Conservation (phyloP, 2,113 vertebrate species). For the Periophthalmodon schlosseri region DNA sequence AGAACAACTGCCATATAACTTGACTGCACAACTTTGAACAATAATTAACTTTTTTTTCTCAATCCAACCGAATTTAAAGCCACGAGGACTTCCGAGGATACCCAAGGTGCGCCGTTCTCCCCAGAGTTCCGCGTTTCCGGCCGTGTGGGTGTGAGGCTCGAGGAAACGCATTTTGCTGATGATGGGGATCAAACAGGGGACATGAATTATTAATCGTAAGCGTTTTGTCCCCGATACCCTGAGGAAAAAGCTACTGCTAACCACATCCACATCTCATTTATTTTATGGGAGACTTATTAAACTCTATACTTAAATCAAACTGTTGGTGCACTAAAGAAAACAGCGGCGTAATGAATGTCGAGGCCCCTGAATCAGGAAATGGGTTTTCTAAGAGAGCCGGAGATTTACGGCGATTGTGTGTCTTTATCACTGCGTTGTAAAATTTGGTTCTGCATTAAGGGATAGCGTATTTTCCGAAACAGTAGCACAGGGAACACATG, state of each 20-base stretch:
- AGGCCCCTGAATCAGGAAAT: conserved; percentile 23
- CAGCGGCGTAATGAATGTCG: conserved; percentile 62
- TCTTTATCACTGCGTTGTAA: background rate
- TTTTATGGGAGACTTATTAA: conserved; percentile 75
- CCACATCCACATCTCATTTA: conserved; percentile 75
- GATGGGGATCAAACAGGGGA: conserved; percentile 74
- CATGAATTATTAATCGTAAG: conserved; percentile 77
- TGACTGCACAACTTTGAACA: no score
- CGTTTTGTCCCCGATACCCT: conserved; percentile 65
- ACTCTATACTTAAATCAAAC: conserved; percentile 73
- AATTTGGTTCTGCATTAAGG: background rate
- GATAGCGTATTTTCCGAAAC: background rate
- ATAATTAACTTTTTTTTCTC: background rate
- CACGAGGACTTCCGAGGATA: conserved; percentile 50
- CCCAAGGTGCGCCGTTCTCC: conserved; percentile 51
- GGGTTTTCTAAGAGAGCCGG: conserved; percentile 47
- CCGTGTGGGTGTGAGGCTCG: conserved; percentile 54
- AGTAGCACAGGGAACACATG: background rate
- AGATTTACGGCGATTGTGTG: conserved; percentile 28
- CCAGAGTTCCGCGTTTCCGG: conserved; percentile 56
- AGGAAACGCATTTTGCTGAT: conserved; percentile 67
- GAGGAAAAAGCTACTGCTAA: conserved; percentile 63
- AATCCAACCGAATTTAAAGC: conserved; percentile 41
- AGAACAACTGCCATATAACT: background rate
- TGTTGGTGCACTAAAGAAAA: conserved; percentile 56